Evolutionary conservation across 2,797 vertebrate species (phyloP).

Genomic region (Naso thynnoides): DNA sequence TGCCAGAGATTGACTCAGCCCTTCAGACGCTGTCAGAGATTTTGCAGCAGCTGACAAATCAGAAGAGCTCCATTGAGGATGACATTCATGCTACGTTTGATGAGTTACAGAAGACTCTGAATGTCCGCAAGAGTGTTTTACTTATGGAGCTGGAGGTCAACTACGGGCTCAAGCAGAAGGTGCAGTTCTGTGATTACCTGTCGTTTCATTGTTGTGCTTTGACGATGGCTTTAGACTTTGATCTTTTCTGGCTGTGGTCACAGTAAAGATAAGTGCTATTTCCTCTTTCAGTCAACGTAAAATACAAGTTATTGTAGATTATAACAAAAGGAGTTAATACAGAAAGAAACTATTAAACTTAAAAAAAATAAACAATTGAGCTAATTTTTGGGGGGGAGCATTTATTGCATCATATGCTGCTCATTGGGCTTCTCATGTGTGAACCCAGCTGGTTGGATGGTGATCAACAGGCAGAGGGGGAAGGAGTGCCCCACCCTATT

Average conservation of each 20-base stretch:
- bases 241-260: neutral
- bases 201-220: neutral
- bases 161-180: slow-evolving; percentile 98
- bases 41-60: slow-evolving; percentile 94
- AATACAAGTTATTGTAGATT: neutral
- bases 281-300: neutral
- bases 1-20: slow-evolving; percentile 95
- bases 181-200: slow-evolving; percentile 66
- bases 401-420: neutral
- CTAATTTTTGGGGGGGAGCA: too few species aligned
- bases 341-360: neutral
- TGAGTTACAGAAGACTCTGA: slow-evolving; percentile 96
- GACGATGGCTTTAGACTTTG: neutral
- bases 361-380: neutral
- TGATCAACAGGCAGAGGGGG: slow-evolving; percentile 20
- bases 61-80: slow-evolving; percentile 94
- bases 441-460: slow-evolving; percentile 44
- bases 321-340: neutral
- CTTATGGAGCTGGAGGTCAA: slow-evolving; percentile 99
- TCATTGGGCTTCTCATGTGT: slow-evolving; percentile 31
- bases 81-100: slow-evolving; percentile 95
- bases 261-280: neutral
- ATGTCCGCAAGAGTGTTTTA: slow-evolving; percentile 95
- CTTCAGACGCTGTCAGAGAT: slow-evolving; percentile 95
- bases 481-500: slow-evolving; percentile 20